Evolutionary conservation across 2,888 invertebrate genomes (phyloP).

Genomic region (Chironomus riparius): DNA sequence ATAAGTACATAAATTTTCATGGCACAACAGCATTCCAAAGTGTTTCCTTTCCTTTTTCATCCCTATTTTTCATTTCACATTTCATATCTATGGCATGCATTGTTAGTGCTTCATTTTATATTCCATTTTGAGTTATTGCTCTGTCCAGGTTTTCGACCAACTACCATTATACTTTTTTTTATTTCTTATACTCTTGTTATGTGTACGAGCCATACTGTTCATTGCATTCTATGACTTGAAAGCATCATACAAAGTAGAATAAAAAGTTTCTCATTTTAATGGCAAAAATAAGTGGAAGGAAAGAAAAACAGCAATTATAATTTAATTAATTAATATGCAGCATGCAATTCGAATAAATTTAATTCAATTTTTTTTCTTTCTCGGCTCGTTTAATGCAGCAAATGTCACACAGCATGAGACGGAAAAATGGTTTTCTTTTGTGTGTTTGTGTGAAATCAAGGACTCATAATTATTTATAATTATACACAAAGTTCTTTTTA

Average conservation of each 20-base stretch:
- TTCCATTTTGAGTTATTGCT: neutral
- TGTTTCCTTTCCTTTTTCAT: neutral
- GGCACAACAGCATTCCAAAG: constrained; percentile 12
- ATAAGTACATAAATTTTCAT: constrained; percentile 3
- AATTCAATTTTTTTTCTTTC: neutral
- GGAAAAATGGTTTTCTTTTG: too few species aligned
- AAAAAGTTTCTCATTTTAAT: too few species aligned
- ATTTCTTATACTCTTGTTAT: neutral
- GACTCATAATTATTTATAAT: too few species aligned
- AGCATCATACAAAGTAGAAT: too few species aligned
- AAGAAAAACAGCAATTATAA: constrained; percentile 12
- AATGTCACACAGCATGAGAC: neutral
- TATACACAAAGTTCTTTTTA: too few species aligned
- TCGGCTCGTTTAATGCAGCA: neutral
- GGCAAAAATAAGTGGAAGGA: neutral
- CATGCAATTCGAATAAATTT: constrained; percentile 19
- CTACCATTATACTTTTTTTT: too few species aligned
- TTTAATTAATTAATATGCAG: constrained; percentile 25
- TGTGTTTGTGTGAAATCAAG: too few species aligned
- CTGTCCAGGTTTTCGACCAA: neutral
- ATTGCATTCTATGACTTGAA: too few species aligned
- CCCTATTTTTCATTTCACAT: neutral
- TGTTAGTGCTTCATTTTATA: neutral
- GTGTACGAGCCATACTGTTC: neutral
- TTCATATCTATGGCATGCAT: neutral